Conservation (phyloP, 2,113 vertebrate species). For the Climacteris rufus region DNA sequence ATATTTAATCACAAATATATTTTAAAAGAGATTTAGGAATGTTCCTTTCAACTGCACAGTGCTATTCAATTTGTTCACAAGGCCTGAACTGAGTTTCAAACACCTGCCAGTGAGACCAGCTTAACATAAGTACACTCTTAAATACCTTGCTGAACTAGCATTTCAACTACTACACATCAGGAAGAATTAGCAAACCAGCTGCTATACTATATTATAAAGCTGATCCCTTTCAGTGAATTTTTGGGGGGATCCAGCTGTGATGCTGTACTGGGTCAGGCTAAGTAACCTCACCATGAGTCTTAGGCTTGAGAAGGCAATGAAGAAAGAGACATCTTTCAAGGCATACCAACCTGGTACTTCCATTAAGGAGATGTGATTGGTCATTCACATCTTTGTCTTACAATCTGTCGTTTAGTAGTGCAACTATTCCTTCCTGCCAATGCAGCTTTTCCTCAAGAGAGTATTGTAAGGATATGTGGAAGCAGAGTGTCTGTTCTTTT, state of each 20-base stretch:
- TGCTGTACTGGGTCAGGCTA: background rate
- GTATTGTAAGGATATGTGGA: background rate
- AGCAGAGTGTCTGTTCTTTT: background rate
- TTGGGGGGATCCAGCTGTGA: fast-evolving
- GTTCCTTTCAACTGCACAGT: background rate
- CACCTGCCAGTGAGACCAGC: background rate
- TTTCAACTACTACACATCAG: background rate
- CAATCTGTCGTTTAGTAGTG: background rate
- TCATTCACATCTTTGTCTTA: background rate
- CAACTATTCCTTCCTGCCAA: background rate
- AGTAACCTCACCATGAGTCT: background rate
- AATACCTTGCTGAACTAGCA: background rate
- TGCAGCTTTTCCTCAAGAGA: background rate
- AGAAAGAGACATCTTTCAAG: background rate
- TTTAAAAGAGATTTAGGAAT: background rate
- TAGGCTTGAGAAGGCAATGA: background rate
- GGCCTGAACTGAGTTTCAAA: background rate
- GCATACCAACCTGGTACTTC: background rate
- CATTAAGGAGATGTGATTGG: background rate
- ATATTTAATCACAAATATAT: background rate
- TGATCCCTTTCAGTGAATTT: background rate
- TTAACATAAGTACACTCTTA: background rate
- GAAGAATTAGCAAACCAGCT: background rate
- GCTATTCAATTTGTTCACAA: background rate
- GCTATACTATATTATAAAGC: background rate